These are phyloP conservation scores for Laticauda colubrina DNA, from an alignment of 2,113 vertebrate genomes.

Conservation along the genomic window DNA sequence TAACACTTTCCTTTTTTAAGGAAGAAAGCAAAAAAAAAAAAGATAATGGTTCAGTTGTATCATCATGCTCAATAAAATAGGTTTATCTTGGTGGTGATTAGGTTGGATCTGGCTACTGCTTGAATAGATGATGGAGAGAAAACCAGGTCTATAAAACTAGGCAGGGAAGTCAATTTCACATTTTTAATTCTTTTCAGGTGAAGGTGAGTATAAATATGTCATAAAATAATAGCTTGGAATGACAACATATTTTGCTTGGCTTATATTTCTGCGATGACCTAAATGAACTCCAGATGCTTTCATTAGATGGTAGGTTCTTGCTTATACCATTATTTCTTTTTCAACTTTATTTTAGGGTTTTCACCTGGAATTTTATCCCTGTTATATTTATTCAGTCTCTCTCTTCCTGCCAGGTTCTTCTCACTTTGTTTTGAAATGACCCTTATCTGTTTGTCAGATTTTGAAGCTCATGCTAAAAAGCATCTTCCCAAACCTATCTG, in stretches of 20 bases:
- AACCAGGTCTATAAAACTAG: neutral
- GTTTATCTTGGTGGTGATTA: neutral
- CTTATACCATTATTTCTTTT: neutral
- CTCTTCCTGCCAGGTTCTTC: slow-evolving; percentile 58
- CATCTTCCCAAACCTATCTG: slow-evolving; percentile 85
- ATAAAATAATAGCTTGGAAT: neutral
- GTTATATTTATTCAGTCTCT: slow-evolving; percentile 1
- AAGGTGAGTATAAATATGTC: neutral
- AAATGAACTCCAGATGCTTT: neutral
- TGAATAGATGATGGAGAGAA: neutral
- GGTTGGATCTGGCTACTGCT: neutral
- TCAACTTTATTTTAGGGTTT: neutral
- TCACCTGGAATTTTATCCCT: neutral
- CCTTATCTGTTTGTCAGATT: slow-evolving; percentile 89
- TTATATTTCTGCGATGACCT: neutral
- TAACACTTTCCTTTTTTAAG: neutral
- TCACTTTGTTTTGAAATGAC: slow-evolving; percentile 75
- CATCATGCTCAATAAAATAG: neutral
- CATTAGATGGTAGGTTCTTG: neutral
- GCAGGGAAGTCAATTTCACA: neutral
- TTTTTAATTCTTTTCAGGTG: neutral
- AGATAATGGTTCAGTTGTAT: neutral
- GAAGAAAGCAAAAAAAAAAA: neutral
- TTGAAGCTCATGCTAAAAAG: slow-evolving; percentile 82
- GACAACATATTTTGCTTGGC: neutral